Evolutionary conservation across 2,113 vertebrate species (phyloP).

Genomic region (Diglossa brunneiventris): DNA sequence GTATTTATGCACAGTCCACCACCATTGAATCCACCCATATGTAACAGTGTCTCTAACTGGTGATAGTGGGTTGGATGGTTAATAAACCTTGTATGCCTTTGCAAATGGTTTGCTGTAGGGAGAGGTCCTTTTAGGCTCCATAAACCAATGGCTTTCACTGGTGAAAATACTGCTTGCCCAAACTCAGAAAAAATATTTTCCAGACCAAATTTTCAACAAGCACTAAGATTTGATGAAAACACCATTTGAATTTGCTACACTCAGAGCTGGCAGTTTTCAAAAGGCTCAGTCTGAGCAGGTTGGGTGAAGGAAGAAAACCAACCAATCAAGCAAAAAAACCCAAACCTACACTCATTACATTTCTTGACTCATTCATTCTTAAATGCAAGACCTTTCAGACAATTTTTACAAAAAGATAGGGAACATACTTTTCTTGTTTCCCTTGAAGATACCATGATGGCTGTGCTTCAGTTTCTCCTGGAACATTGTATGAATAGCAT

Average conservation of each 20-base stretch:
- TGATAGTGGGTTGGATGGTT: neutral
- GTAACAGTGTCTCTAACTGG: neutral
- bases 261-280: neutral
- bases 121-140: neutral
- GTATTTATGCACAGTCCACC: fast-evolving
- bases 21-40: fast-evolving
- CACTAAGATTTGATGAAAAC: neutral
- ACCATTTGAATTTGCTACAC: neutral
- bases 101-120: neutral
- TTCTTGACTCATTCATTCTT: neutral
- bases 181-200: neutral
- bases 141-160: neutral
- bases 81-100: neutral
- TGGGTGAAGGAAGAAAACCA: neutral
- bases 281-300: neutral
- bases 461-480: neutral
- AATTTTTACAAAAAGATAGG: neutral
- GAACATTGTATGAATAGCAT: neutral
- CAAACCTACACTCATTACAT: neutral
- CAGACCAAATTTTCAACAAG: neutral
- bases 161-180: neutral
- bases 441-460: neutral
- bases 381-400: neutral
- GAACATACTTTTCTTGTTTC: neutral
- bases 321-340: fast-evolving